Conservation (phyloP, 2,113 vertebrate genomes). For the Esox niger region DNA sequence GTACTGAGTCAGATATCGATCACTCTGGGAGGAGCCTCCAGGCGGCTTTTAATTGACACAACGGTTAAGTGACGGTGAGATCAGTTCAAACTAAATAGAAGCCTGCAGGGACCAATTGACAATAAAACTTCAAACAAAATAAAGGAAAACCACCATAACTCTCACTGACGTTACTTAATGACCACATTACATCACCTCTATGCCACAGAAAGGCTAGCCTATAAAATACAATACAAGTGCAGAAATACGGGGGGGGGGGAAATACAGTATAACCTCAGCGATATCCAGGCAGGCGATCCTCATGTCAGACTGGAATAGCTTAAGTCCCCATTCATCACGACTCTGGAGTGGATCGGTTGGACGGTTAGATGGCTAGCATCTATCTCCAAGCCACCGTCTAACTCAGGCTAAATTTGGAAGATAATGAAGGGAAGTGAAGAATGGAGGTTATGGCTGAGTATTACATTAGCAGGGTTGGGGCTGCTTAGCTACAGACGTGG, state of each 20-base stretch:
- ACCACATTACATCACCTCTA: not conserved
- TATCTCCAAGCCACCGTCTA: slow-evolving; percentile 35
- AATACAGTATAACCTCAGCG: slow-evolving; percentile 19
- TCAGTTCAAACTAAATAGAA: not conserved
- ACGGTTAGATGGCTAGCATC: slow-evolving; percentile 43
- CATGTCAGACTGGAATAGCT: slow-evolving; percentile 48
- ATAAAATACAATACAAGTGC: slow-evolving; percentile 7
- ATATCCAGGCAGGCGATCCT: slow-evolving; percentile 46
- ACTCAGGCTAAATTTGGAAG: slow-evolving; percentile 47
- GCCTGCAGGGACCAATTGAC: slow-evolving; percentile 12
- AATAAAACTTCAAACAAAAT: slow-evolving; percentile 15
- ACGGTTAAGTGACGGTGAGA: not conserved
- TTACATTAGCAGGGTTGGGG: slow-evolving; percentile 36
- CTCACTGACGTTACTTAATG: not conserved
- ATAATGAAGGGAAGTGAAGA: slow-evolving; percentile 51
- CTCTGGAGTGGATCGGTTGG: slow-evolving; percentile 21
- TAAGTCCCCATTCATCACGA: slow-evolving; percentile 53
- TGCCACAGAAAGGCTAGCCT: not conserved
- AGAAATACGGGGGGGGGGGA: not conserved
- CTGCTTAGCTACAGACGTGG: not conserved
- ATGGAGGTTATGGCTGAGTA: slow-evolving; percentile 33
- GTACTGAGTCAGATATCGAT: no score
- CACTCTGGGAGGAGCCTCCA: no score
- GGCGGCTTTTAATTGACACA: slow-evolving; percentile 3
- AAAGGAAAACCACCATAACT: not conserved